Evolutionary conservation across 64 coral and sea anemone species (phyloP), one percentile per base, ranked within the genome.

Genomic region (Orbicella faveolata): DNA sequence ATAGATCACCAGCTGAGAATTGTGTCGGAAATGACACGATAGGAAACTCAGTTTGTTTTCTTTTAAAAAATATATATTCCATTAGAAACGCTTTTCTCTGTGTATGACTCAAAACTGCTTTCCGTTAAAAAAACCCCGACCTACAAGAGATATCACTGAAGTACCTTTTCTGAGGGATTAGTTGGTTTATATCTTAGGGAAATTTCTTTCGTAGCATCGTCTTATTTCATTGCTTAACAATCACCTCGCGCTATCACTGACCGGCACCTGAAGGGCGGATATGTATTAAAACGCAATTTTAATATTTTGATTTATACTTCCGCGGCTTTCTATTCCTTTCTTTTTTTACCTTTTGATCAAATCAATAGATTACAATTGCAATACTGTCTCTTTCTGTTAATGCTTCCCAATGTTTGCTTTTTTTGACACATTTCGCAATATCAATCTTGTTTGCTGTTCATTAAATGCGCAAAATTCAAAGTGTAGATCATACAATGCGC

Each of bases 221-320:
- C 19, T 68, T 68, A 25, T 68, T 68, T 68, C 7, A 68, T 68
- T 25, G 23, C 65, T 25, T 70, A 70, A n/a, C 67, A 70, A 70
- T 70, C 9, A 33, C 67, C 67, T 26, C 11, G 30, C 21, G 67
- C 25, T 26, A 26, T 0, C 10, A 70, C 10, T 48, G 5, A 70
- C 67, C 9, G 67, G 11, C 6, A 70, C 67, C 67, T 26, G 21
- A 11, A 26, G 23, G 19, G 44, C 23, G 36, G 36, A 75, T 16
- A 75, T 44, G 51, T 30, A 30, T 77, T 77, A 77, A 77, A 77
- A 77, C 0, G 36, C 75, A 77, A 77, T 77, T 77, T 77, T 52
- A 51, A 53, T 17, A 34, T 77, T 21, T 77, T 23, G 37, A 52
- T 51, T 53, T 19, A 18, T 16, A 18, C 19, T 77, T 70, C 19